Conservation (phyloP, 2,113 vertebrate genomes). For the Cyprinodon variegatus region DNA sequence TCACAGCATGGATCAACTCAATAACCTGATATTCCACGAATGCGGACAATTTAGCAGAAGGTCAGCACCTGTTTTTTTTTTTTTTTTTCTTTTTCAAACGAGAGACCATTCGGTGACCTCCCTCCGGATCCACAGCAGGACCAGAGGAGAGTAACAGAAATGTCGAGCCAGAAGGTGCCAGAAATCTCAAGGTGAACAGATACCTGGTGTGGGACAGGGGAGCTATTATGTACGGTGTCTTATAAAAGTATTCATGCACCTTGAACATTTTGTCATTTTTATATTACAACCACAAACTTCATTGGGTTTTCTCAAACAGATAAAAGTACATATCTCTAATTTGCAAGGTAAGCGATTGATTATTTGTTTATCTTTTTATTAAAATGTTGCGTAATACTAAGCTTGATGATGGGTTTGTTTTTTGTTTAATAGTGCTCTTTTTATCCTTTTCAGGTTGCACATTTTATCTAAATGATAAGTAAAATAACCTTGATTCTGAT, state of each 20-base stretch:
- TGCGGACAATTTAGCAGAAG: conserved; percentile 82
- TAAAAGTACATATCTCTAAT: too few species aligned
- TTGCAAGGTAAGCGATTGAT: not conserved
- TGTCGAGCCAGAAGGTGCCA: conserved; percentile 53
- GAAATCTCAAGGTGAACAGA: conserved; percentile 77
- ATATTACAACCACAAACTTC: not conserved
- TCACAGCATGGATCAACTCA: conserved; percentile 84
- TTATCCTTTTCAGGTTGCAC: too few species aligned
- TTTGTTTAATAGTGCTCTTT: too few species aligned
- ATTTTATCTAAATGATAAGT: too few species aligned
- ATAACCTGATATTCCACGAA: conserved; percentile 83
- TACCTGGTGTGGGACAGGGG: conserved; percentile 67
- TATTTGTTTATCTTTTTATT: not conserved
- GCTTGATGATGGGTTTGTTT: too few species aligned
- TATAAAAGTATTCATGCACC: not conserved
- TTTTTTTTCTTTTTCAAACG: conserved; percentile 62
- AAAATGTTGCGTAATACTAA: too few species aligned
- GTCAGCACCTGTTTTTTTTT: conserved; percentile 73
- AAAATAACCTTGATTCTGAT: too few species aligned
- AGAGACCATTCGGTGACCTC: conserved; percentile 83
- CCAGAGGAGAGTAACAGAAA: conserved; percentile 61
- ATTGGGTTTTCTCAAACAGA: too few species aligned
- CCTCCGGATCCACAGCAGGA: conserved; percentile 75
- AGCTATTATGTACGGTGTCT: conserved; percentile 68
- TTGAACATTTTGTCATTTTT: not conserved